These are phyloP conservation scores for Colius striatus DNA, from an alignment of 2,113 vertebrate genomes.

Conservation along the genomic window DNA sequence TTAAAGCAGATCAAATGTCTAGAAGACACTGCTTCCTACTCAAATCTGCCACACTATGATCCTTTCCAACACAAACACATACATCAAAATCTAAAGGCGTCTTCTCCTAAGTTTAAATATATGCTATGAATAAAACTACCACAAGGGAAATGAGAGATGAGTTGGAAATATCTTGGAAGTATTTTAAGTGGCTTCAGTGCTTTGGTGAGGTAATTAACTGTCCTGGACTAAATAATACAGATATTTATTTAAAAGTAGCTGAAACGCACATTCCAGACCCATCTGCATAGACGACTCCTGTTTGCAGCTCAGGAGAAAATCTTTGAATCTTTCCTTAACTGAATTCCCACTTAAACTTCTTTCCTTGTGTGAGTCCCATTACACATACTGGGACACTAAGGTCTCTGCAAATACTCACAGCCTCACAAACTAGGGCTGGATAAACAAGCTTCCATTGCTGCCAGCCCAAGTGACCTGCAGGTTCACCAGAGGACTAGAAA, in stretches of 20 bases:
- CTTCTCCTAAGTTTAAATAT: background rate
- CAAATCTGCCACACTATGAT: background rate
- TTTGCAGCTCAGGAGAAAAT: background rate
- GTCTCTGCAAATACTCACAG: background rate
- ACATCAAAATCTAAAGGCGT: background rate
- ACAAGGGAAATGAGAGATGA: background rate
- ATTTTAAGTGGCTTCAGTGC: slow-evolving; percentile 18
- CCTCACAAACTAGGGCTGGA: background rate
- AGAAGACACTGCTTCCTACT: background rate
- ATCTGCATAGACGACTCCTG: background rate
- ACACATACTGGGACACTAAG: background rate
- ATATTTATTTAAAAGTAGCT: background rate
- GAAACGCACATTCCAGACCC: slow-evolving; percentile 8
- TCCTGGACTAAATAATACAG: background rate
- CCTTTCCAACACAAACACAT: background rate
- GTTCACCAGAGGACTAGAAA: background rate
- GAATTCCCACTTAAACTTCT: background rate
- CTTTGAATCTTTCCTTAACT: background rate
- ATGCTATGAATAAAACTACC: background rate
- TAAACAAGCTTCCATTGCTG: background rate
- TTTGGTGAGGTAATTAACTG: background rate
- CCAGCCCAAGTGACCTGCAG: background rate
- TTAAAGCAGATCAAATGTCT: background rate
- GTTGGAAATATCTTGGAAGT: slow-evolving; percentile 16
- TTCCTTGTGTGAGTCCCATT: background rate